Percentiles rank a stretch among this genome's conserved stretches.
phyloP scores from a whole-genome alignment of 2,888 invertebrate species.

The Physocephala rufipes region DNA sequence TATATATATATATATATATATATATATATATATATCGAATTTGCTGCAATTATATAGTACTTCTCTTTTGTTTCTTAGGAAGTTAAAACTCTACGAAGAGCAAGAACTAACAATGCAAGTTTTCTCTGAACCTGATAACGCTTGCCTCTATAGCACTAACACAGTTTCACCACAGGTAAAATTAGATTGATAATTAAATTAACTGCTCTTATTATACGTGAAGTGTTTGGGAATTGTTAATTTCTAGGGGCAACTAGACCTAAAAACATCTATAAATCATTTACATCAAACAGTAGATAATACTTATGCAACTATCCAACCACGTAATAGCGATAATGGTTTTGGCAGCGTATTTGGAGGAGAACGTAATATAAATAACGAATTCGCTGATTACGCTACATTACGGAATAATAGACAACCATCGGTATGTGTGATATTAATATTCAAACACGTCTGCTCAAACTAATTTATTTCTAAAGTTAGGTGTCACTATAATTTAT shows the following conservation, averaged over 20 bases:
- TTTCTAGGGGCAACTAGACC: constrained; percentile 58
- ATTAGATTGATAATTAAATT: not conserved
- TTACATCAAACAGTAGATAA: constrained; percentile 64
- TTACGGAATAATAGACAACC: constrained; percentile 64
- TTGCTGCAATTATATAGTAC: constrained; percentile 8
- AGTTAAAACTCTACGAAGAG: constrained; percentile 88
- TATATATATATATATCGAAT: not conserved
- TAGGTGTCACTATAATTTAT: no score
- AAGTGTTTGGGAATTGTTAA: not conserved
- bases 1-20: no score
- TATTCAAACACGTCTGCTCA: no score
- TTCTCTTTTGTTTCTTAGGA: constrained; percentile 68
- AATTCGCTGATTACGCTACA: constrained; percentile 66
- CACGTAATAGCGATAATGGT: constrained; percentile 56
- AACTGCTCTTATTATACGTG: constrained; percentile 5
- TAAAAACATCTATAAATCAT: constrained; percentile 62
- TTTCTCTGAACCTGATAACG: constrained; percentile 81
- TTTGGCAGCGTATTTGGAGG: constrained; percentile 48
- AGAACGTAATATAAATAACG: constrained; percentile 57
- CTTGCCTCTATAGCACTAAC: constrained; percentile 62
- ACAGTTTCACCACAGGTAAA: constrained; percentile 57
- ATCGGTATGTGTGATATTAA: constrained; percentile 54
- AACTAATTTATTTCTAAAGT: no score
- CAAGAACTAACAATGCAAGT: constrained; percentile 95
- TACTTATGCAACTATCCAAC: constrained; percentile 66